phyloP scores from a whole-genome alignment of 2,113 vertebrate genomes.

The Nestor notabilis region DNA sequence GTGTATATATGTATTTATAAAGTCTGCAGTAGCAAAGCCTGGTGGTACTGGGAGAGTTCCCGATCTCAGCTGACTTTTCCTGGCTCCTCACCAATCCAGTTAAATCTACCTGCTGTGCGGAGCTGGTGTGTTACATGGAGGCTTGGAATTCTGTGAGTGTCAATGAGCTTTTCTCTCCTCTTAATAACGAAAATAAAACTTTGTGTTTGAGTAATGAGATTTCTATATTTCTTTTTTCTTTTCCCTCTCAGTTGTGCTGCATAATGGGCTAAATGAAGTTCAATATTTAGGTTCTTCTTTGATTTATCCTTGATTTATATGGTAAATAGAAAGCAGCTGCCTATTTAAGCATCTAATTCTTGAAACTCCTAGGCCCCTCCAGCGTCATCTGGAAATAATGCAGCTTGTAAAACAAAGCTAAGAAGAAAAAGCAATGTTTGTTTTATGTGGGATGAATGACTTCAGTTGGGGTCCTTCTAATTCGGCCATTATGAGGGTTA shows the following conservation, averaged over 20 bases:
- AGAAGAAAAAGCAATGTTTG: constrained; percentile 86
- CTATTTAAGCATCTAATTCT: constrained; percentile 77
- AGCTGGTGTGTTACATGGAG: not conserved
- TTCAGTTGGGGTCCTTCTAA: constrained; percentile 87
- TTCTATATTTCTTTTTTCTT: not conserved
- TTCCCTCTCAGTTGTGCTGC: constrained; percentile 22
- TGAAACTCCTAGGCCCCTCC: constrained; percentile 72
- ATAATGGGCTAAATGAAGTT: constrained; percentile 51
- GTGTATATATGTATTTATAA: not conserved
- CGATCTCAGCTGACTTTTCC: not conserved
- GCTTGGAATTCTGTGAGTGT: not conserved
- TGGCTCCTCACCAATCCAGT: not conserved
- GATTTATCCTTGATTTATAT: constrained; percentile 77
- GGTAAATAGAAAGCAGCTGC: constrained; percentile 86
- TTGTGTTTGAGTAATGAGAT: not conserved
- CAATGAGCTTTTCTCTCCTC: not conserved
- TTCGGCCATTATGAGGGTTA: constrained; percentile 84
- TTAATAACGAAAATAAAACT: not conserved
- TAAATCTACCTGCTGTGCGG: constrained; percentile 5
- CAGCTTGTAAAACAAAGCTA: constrained; percentile 85
- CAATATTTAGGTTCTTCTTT: constrained; percentile 76
- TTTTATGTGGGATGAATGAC: constrained; percentile 90
- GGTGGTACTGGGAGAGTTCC: not conserved
- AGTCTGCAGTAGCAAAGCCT: constrained; percentile 34
- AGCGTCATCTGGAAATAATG: constrained; percentile 94